Percentiles rank a stretch among this genome's conserved stretches.
These are phyloP conservation scores for Tauraco erythrolophus DNA, from an alignment of 2,113 vertebrate genomes.

Conservation along the genomic window DNA sequence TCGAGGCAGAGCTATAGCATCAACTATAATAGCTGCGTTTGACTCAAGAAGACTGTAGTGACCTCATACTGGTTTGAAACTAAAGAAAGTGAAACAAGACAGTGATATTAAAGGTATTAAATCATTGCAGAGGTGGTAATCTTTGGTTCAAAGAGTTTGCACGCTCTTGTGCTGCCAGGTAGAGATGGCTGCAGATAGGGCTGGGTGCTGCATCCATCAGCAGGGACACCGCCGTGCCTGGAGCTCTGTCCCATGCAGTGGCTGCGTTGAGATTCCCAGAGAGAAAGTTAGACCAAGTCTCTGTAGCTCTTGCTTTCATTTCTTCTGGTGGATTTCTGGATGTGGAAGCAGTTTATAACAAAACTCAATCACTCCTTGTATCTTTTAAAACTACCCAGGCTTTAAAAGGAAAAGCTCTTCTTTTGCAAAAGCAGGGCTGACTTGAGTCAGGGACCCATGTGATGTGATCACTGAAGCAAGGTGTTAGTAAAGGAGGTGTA, in stretches of 20 bases:
- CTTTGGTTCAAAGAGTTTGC: slow-evolving; percentile 15
- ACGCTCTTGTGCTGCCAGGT: neutral
- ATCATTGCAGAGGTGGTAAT: slow-evolving; percentile 31
- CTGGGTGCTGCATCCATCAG: neutral
- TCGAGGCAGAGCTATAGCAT: neutral
- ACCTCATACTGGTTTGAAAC: slow-evolving; percentile 46
- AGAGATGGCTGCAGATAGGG: slow-evolving; percentile 7
- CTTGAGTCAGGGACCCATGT: neutral
- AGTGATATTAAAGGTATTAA: slow-evolving; percentile 44
- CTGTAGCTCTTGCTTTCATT: neutral
- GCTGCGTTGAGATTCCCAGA: neutral
- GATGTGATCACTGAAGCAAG: neutral
- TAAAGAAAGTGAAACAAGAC: slow-evolving; percentile 59
- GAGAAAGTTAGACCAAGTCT: neutral
- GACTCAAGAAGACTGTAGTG: neutral
- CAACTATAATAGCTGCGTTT: neutral
- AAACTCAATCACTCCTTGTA: neutral
- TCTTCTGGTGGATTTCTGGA: neutral
- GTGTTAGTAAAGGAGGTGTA: neutral
- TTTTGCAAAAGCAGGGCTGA: neutral
- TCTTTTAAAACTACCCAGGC: neutral
- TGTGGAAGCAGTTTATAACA: neutral
- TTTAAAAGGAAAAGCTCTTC: neutral
- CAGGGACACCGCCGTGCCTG: neutral
- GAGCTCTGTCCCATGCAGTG: neutral